Evolutionary conservation across 2,888 invertebrate genomes (phyloP).

Genomic region (Abrostola tripartita): DNA sequence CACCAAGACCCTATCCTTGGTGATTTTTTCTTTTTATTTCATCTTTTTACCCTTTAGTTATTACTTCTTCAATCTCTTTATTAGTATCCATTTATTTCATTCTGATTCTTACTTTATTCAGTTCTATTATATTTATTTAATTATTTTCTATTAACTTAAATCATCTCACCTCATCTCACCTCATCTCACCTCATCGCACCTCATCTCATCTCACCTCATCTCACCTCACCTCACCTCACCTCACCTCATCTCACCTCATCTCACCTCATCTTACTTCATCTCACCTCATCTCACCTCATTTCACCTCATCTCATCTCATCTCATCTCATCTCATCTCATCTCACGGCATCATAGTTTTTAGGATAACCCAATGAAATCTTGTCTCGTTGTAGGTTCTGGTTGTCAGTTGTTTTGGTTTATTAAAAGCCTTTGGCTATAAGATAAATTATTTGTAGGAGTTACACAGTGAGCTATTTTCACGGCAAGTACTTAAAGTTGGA

Average conservation of each 20-base stretch:
- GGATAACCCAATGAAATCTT: slow-evolving; percentile 13
- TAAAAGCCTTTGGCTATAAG: too few relatives aligned
- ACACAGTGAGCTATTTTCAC: too few relatives aligned
- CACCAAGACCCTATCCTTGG: slow-evolving; percentile 21
- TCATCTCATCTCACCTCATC: too few relatives aligned
- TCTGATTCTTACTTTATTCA: neutral
- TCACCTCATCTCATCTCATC: neutral
- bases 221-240: too few relatives aligned
- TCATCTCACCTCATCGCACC: too few relatives aligned
- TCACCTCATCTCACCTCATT: too few relatives aligned
- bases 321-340: neutral
- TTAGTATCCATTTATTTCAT: neutral
- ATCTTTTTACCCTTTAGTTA: neutral
- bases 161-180: neutral
- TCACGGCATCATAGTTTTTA: slow-evolving; percentile 26
- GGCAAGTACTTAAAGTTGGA: too few relatives aligned
- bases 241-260: too few relatives aligned
- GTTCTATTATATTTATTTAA: neutral
- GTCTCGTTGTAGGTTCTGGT: slow-evolving; percentile 5
- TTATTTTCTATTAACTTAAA: neutral
- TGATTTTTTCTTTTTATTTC: slow-evolving; percentile 15
- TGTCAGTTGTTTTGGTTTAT: neutral
- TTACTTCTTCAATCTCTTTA: neutral
- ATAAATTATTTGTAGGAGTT: too few relatives aligned
- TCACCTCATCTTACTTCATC: too few relatives aligned